Conservation (phyloP, 2,113 vertebrate genomes). For the Ceuthmochares aereus region DNA sequence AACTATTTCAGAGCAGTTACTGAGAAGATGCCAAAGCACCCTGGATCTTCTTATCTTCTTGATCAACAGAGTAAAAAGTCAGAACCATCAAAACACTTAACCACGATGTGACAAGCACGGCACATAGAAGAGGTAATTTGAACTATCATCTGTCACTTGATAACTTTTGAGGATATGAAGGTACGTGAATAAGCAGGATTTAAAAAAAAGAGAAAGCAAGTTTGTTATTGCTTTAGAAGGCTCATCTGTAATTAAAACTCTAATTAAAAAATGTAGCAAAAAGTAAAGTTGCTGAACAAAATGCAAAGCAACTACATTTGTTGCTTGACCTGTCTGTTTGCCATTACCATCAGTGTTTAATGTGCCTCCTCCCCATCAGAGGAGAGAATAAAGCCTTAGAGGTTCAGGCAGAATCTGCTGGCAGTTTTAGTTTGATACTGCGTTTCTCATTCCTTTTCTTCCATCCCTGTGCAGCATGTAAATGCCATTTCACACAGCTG, state of each 20-base stretch:
- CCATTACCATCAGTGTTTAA: not conserved
- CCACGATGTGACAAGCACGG: not conserved
- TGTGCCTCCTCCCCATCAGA: not conserved
- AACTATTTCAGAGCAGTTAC: conserved; percentile 42
- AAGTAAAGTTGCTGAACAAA: conserved; percentile 5
- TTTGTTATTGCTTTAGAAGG: not conserved
- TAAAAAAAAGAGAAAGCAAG: not conserved
- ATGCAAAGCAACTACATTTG: not conserved
- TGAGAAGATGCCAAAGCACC: conserved; percentile 5
- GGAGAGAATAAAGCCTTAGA: not conserved
- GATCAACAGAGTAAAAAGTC: conserved; percentile 35
- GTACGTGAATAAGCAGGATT: not conserved
- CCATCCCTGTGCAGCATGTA: not conserved
- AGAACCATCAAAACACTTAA: conserved; percentile 3
- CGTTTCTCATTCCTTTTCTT: not conserved
- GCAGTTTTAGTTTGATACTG: not conserved
- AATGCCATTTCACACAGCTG: not conserved
- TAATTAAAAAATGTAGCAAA: not conserved
- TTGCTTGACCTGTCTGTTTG: not conserved
- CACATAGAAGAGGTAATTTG: conserved; percentile 38
- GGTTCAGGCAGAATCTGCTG: not conserved
- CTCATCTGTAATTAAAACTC: conserved; percentile 24
- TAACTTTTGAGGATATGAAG: conserved; percentile 17
- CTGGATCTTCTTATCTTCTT: not conserved
- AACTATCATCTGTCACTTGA: not conserved